Conservation (phyloP, 2,113 vertebrate species). For the Tympanuchus pallidicinctus region DNA sequence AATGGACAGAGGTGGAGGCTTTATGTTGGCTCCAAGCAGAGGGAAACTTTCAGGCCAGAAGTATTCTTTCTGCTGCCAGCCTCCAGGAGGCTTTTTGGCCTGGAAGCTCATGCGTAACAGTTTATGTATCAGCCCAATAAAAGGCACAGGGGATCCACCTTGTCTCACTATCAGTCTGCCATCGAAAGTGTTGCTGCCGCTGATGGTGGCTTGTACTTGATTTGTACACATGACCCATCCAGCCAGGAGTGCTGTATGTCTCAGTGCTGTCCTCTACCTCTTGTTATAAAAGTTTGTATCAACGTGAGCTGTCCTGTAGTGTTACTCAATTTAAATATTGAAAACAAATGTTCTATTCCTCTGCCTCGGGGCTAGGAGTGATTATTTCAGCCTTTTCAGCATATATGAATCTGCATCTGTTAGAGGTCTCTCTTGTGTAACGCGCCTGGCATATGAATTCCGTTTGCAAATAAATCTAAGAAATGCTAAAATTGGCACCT, state of each 20-base stretch:
- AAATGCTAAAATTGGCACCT: background rate
- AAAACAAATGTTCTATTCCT: slow-evolving; percentile 44
- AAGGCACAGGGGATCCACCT: background rate
- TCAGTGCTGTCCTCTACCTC: slow-evolving; percentile 5
- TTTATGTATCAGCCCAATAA: background rate
- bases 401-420: background rate
- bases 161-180: background rate
- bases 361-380: slow-evolving; percentile 8
- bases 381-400: slow-evolving; percentile 15
- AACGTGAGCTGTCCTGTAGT: background rate
- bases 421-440: background rate
- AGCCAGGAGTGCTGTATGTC: background rate
- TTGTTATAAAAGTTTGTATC: background rate
- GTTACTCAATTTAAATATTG: slow-evolving; percentile 32
- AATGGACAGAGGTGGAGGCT: slow-evolving; percentile 7
- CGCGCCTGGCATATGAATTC: background rate
- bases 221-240: background rate
- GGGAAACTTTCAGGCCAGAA: background rate
- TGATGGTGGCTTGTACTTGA: background rate
- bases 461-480: slow-evolving; percentile 15
- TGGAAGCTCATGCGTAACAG: background rate
- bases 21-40: background rate
- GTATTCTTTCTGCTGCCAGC: slow-evolving; percentile 4
- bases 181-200: background rate
- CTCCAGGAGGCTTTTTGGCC: slow-evolving; percentile 4